phyloP scores from a whole-genome alignment of 2,113 vertebrate genomes.

The Podilymbus podiceps region DNA sequence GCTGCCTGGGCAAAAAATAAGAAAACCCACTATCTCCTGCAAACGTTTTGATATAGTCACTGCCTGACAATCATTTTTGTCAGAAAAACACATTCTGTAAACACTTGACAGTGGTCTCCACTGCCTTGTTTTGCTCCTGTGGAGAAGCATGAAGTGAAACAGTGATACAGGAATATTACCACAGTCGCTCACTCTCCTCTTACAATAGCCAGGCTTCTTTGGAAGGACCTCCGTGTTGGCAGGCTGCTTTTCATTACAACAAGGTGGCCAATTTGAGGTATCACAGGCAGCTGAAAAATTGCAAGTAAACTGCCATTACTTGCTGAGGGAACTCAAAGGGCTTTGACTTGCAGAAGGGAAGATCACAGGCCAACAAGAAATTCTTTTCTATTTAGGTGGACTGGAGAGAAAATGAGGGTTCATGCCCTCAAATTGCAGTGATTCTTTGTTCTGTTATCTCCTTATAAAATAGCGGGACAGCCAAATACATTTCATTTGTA shows the following conservation, averaged over 20 bases:
- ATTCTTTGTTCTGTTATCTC: slow-evolving; percentile 38
- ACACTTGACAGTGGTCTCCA: background rate
- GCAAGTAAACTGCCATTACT: slow-evolving; percentile 16
- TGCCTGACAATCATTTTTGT: background rate
- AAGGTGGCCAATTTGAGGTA: background rate
- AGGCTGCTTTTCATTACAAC: slow-evolving; percentile 19
- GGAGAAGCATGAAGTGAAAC: background rate
- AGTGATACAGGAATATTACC: background rate
- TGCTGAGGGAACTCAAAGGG: background rate
- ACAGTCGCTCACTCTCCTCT: background rate
- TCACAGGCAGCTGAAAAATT: background rate
- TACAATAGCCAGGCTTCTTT: background rate
- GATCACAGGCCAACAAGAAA: slow-evolving; percentile 7
- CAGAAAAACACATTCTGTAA: background rate
- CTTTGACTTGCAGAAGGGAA: slow-evolving; percentile 3
- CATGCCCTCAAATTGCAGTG: background rate
- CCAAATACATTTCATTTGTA: slow-evolving; percentile 23
- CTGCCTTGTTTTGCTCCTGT: background rate
- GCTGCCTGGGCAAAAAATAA: background rate
- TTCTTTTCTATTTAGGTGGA: background rate
- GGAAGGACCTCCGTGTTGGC: background rate
- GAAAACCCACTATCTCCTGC: background rate
- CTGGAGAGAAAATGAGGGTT: slow-evolving; percentile 40
- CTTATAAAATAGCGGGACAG: slow-evolving; percentile 14
- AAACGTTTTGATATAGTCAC: background rate